Evolutionary conservation across 2,113 vertebrate species (phyloP), one percentile per base, ranked within the genome.

Genomic region (Clarias batrachus): DNA sequence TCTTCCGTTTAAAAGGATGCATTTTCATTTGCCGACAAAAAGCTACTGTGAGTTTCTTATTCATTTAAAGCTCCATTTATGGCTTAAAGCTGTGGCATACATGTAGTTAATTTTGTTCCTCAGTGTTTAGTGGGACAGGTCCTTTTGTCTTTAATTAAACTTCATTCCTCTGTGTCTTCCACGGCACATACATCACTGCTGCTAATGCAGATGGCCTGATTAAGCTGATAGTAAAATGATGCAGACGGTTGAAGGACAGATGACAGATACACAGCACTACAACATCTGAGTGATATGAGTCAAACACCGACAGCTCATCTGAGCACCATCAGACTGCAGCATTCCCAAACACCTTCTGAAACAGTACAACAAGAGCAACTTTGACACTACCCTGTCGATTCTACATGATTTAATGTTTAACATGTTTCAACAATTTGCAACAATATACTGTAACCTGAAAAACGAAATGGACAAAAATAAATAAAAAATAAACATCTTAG

Each of bases 121-220:
- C 71, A 33, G 73, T 25, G 5, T 14, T 52, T 7, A 65, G 63
- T 37, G 19, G 41, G 85, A 66, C 76, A 86, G 77, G 68, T 68
- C 81, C 81, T 62, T 59, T 37, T 30, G 52, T 57, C 71, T 62
- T 81, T 66, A 85, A 84, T 63, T 76, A 87, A 81, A 81, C 84
- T 73, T 82, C 83, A 85, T 83, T 17, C 82, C 78, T 85, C 82
- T 82, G 84, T 82, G 86, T 87, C 60, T 81, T 86, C 4, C 23
- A 21, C 54, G 52, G 74, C 63, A 48, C 73, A 83, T 65, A 77
- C 52, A 27, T 83, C 86, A 85, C 60, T 73, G 54, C 48, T 80
- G 48, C 41, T 83, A 27, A 82, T 78, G 77, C 74, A 76, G 83
- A 82, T 37, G 73, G 68, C 73, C 74, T 86, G 73, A 86, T 81